Evolutionary conservation across 1,140 invertebrate genomes (phyloP), one percentile per base, ranked within the genome.

Genomic region (Papilio polyxenes): DNA sequence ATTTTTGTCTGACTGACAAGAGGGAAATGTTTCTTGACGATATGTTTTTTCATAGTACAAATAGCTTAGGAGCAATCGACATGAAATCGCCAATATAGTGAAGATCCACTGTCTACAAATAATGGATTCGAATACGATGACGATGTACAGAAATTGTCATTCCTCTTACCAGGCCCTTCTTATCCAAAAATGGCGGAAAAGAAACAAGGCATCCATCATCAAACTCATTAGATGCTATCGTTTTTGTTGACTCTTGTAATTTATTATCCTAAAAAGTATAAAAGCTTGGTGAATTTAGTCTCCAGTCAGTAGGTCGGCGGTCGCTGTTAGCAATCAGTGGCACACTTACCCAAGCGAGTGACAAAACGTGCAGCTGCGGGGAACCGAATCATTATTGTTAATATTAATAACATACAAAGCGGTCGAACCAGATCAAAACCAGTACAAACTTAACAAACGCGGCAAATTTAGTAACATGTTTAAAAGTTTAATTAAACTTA

Each of bases 311-410:
- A 87, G 89, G 88, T 90, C 89, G 83, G 82, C 83, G 81, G 81
- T 75, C 78, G 82, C 84, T 88, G 84, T 86, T 84, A 83, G 85
- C 80, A 84, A 84, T 83, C 82, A 75, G 62, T 86, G 87, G 85
- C 90, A 90, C 85, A 90, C 89, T 89, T 90, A 89, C 81, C 83
- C 85, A 87, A 81, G 84, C 88, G 83, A 86, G 83, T 87, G 86
- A 88, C 85, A 89, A 87, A 87, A 83, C 76, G 81, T 84, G 82
- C 79, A 86, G 76, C 83, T 85, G 83, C 82, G 83, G 81, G 85
- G 85, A 83, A 83, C 81, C 80, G 62, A 86, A 83, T 82, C 81
- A 81, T 74, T 81, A 72, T 59, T 80, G 51, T 81, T 76, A 81
- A 59, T 77, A 74, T 31, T 78, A 59, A 79, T 62, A 79, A 62